phyloP scores from a whole-genome alignment of 1,140 invertebrate genomes.

The Ericerus pela region DNA sequence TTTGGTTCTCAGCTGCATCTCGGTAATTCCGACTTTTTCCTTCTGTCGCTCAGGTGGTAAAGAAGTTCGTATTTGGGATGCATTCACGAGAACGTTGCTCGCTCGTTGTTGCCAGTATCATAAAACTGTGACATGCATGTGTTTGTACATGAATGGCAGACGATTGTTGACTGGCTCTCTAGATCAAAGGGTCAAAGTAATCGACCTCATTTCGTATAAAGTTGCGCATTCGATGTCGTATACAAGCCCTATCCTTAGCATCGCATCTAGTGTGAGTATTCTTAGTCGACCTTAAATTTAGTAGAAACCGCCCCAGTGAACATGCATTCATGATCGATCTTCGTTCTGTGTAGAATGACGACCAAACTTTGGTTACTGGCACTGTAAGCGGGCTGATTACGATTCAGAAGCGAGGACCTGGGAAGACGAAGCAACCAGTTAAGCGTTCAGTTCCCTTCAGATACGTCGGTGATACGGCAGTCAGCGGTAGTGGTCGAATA shows the following conservation, averaged over 20 bases:
- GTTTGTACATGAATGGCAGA: slow-evolving; percentile 59
- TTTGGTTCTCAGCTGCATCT: slow-evolving; percentile 1
- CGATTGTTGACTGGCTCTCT: slow-evolving; percentile 76
- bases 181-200: slow-evolving; percentile 89
- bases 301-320: background rate
- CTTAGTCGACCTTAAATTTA: background rate
- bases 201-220: slow-evolving; percentile 73
- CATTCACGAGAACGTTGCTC: slow-evolving; percentile 67
- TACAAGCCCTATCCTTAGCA: slow-evolving; percentile 75
- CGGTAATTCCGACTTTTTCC: background rate
- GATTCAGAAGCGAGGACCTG: slow-evolving; percentile 56
- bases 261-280: slow-evolving; percentile 55
- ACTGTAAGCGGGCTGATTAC: slow-evolving; percentile 86
- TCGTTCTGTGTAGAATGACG: slow-evolving; percentile 45
- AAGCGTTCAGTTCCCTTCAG: slow-evolving; percentile 31
- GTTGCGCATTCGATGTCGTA: slow-evolving; percentile 77
- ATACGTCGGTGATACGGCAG: slow-evolving; percentile 34
- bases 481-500: slow-evolving; percentile 32
- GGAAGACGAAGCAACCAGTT: slow-evolving; percentile 30
- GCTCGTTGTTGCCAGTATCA: slow-evolving; percentile 71
- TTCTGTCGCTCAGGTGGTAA: slow-evolving; percentile 50
- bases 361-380: slow-evolving; percentile 72
- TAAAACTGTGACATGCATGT: slow-evolving; percentile 79
- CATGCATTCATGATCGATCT: background rate
- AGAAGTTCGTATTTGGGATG: slow-evolving; percentile 87